Conservation (phyloP, 2,113 vertebrate species). For the Machaerirhynchus nigripectus region DNA sequence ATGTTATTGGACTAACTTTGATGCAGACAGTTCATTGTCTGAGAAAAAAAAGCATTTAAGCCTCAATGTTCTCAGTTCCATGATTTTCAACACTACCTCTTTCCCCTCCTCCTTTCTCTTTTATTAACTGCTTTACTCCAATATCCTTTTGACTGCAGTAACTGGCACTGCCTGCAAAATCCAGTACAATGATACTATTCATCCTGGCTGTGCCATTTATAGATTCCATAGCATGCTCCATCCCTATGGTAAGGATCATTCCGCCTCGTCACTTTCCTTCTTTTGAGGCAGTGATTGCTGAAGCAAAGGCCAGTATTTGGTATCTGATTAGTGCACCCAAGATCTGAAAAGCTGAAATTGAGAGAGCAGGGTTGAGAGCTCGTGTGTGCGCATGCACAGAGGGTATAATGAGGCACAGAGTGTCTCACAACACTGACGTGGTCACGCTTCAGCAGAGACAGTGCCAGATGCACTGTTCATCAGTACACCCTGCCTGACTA, state of each 20-base stretch:
- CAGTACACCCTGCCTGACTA: background rate
- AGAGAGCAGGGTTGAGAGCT: background rate
- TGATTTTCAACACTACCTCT: slow-evolving; percentile 25
- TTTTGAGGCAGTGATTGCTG: slow-evolving; percentile 48
- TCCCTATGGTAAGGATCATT: slow-evolving; percentile 65
- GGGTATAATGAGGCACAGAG: background rate
- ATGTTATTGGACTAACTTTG: slow-evolving; percentile 41
- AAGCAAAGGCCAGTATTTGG: slow-evolving; percentile 50
- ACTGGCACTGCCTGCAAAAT: slow-evolving; percentile 40
- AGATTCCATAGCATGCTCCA: slow-evolving; percentile 45
- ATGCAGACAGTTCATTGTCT: slow-evolving; percentile 52
- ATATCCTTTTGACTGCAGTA: slow-evolving; percentile 34
- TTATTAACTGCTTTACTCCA: slow-evolving; percentile 48
- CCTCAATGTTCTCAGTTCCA: slow-evolving; percentile 47
- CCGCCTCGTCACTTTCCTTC: slow-evolving; percentile 39
- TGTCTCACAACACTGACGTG: background rate
- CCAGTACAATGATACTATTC: slow-evolving; percentile 54
- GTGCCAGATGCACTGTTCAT: background rate
- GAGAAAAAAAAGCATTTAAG: slow-evolving; percentile 36
- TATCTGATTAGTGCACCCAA: slow-evolving; percentile 6
- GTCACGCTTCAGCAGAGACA: background rate
- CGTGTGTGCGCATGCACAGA: accelerated
- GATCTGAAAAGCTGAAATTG: background rate
- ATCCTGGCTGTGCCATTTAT: slow-evolving; percentile 62
- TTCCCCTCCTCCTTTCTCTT: slow-evolving; percentile 15